Percentiles rank a stretch among this genome's conserved stretches.
Conservation (phyloP, 2,888 invertebrate species). For the Tuberolachnus salignus region DNA sequence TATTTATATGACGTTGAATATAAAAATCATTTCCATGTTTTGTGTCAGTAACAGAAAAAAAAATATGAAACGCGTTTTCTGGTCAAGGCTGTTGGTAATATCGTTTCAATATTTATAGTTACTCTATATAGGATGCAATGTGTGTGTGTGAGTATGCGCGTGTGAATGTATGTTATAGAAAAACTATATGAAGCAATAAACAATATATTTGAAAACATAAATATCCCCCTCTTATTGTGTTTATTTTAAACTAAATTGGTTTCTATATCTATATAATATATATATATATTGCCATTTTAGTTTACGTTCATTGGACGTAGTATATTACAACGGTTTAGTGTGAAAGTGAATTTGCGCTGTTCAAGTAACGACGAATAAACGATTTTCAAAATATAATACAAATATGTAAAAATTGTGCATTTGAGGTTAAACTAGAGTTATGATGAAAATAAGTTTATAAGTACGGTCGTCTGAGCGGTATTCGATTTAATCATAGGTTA, state of each 20-base stretch:
- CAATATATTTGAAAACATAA: constrained; percentile 34
- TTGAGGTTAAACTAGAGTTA: too few relatives aligned
- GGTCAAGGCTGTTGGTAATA: constrained; percentile 38
- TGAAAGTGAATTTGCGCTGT: constrained; percentile 21
- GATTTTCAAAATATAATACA: too few relatives aligned
- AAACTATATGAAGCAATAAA: constrained; percentile 42
- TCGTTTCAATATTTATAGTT: constrained; percentile 46
- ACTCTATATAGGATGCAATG: not conserved
- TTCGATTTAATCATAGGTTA: too few relatives aligned
- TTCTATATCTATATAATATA: too few relatives aligned
- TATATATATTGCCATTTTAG: constrained; percentile 38
- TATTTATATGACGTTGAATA: not conserved
- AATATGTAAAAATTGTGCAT: too few relatives aligned
- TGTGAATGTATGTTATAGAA: not conserved
- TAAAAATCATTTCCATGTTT: not conserved
- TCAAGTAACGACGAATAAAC: not conserved
- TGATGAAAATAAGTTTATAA: too few relatives aligned
- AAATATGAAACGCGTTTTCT: constrained; percentile 37
- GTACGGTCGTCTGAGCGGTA: too few relatives aligned
- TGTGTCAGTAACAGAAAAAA: constrained; percentile 29
- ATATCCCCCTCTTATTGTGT: constrained; percentile 8
- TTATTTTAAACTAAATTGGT: constrained; percentile 30
- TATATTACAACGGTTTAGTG: not conserved
- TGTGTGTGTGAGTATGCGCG: not conserved
- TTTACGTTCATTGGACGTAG: not conserved